phyloP scores from a whole-genome alignment of 30 jellyfish, hydroid and myxozoan species.

The Sanderia malayensis region DNA sequence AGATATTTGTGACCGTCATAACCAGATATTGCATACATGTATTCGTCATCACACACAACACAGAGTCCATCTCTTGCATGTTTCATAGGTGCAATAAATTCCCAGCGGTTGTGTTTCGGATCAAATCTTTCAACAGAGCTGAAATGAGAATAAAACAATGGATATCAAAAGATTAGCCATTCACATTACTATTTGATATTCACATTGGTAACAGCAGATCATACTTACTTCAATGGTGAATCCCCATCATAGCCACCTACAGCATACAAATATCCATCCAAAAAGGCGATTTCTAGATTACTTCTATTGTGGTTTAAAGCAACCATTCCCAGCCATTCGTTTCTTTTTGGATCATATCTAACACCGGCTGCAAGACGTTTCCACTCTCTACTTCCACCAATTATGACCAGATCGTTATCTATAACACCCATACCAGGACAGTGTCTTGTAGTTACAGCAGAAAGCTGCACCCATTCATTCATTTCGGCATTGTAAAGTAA shows the following conservation, averaged over 20 bases:
- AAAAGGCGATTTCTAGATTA: slow-evolving; percentile 72
- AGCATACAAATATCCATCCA: slow-evolving; percentile 85
- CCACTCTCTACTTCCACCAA: slow-evolving; percentile 98
- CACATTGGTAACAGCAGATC: too few relatives aligned
- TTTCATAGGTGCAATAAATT: slow-evolving; percentile 68
- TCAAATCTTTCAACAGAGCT: slow-evolving; percentile 86
- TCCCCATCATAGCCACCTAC: slow-evolving; percentile 98
- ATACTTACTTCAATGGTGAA: slow-evolving; percentile 70
- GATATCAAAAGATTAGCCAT: too few relatives aligned
- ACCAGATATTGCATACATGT: slow-evolving; percentile 87
- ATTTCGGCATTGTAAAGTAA: slow-evolving; percentile 62
- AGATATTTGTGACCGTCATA: slow-evolving; percentile 84
- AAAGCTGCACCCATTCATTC: slow-evolving; percentile 64
- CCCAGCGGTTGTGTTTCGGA: slow-evolving; percentile 83
- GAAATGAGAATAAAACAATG: slow-evolving; percentile 9
- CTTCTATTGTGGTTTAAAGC: slow-evolving; percentile 80
- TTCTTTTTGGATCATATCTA: slow-evolving; percentile 61
- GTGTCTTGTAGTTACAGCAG: slow-evolving; percentile 84
- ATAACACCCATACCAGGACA: slow-evolving; percentile 91
- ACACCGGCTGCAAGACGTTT: slow-evolving; percentile 79
- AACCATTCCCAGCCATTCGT: slow-evolving; percentile 63
- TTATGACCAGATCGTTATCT: slow-evolving; percentile 56
- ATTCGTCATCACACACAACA: slow-evolving; percentile 83
- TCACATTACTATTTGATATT: too few relatives aligned
- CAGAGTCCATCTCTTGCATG: slow-evolving; percentile 97